Percentiles rank a stretch among this genome's conserved stretches.
These are phyloP conservation scores for Peromyscus leucopus DNA, from an alignment of 2,113 vertebrate species.

Conservation along the genomic window DNA sequence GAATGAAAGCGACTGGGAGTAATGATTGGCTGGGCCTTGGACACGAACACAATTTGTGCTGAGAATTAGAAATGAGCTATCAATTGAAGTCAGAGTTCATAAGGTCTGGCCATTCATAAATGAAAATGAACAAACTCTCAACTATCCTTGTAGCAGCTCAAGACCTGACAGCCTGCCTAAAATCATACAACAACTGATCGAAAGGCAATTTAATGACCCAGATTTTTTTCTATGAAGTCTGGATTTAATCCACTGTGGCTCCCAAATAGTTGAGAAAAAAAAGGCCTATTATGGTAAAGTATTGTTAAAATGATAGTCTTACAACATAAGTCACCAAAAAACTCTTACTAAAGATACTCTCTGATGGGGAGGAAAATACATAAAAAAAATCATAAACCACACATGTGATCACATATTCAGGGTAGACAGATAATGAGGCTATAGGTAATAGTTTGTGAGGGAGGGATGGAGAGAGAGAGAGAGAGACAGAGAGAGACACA, in stretches of 20 bases:
- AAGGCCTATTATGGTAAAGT: neutral
- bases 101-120: neutral
- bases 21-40: neutral
- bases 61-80: neutral
- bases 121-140: neutral
- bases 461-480: no score
- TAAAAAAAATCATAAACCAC: neutral
- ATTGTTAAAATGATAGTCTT: neutral
- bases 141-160: neutral
- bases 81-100: neutral
- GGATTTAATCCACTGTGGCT: neutral
- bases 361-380: neutral
- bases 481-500: neutral
- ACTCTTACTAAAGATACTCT: neutral
- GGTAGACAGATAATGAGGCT: neutral
- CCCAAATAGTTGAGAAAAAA: neutral
- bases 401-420: neutral
- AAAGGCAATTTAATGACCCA: neutral
- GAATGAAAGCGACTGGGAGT: neutral
- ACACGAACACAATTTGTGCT: neutral
- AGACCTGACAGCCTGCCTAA: neutral
- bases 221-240: neutral
- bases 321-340: neutral
- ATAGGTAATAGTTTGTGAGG: neutral
- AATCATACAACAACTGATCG: neutral